A percentile compares a stretch with the other conserved stretches of the same genome.
phyloP scores from a whole-genome alignment of 2,888 invertebrate genomes.

The Drosophila mimetica region DNA sequence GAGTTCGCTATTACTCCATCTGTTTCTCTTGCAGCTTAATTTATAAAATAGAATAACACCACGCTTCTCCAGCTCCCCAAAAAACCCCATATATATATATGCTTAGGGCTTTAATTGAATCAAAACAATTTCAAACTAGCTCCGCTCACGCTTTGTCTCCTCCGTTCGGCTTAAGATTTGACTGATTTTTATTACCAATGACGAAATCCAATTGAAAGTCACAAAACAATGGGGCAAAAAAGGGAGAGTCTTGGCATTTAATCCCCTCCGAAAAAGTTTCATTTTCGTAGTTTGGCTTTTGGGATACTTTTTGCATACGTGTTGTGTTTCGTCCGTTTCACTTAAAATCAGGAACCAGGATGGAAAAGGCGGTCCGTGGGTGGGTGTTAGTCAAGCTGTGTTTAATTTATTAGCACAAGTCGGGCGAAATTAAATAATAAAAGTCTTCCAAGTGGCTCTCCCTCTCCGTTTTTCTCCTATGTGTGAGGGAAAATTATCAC shows the following conservation, averaged over 20 bases:
- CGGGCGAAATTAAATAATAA: constrained; percentile 73
- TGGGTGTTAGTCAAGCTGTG: constrained; percentile 58
- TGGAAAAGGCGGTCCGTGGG: constrained; percentile 37
- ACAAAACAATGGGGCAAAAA: constrained; percentile 51
- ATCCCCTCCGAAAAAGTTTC: constrained; percentile 53
- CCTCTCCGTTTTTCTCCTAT: constrained; percentile 1
- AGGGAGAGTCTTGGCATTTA: constrained; percentile 66
- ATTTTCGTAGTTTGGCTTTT: constrained; percentile 16
- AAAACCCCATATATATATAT: neutral
- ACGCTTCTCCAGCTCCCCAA: constrained; percentile 6
- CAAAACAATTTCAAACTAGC: constrained; percentile 64
- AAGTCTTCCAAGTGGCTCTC: constrained; percentile 70
- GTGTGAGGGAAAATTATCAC: constrained; percentile 73
- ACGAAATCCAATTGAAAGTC: constrained; percentile 48
- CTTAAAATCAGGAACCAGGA: constrained; percentile 28
- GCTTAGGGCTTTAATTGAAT: constrained; percentile 61
- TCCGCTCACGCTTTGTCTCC: constrained; percentile 4
- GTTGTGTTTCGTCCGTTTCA: constrained; percentile 49
- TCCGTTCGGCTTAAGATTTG: constrained; percentile 9
- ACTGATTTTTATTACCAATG: constrained; percentile 39
- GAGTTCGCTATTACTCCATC: constrained; percentile 38
- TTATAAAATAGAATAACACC: constrained; percentile 53
- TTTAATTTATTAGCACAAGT: constrained; percentile 72
- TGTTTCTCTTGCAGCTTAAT: constrained; percentile 56
- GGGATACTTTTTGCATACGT: constrained; percentile 59